Conservation (phyloP, 2,113 vertebrate species). For the Bothrops jararaca region DNA sequence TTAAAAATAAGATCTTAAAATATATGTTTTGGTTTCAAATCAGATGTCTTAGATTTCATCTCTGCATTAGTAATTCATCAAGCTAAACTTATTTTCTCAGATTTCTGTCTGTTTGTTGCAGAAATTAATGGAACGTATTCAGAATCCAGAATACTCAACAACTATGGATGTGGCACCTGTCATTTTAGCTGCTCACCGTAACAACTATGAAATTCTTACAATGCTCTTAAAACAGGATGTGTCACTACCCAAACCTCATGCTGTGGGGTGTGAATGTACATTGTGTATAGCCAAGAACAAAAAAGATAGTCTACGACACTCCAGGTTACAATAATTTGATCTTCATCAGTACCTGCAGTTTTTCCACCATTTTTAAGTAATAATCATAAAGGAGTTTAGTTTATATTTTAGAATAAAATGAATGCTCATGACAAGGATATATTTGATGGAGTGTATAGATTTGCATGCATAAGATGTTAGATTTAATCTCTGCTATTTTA, state of each 20-base stretch:
- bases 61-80: constrained; percentile 23
- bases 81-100: constrained; percentile 44
- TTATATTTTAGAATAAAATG: background rate
- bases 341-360: background rate
- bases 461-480: background rate
- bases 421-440: background rate
- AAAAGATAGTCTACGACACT: constrained; percentile 96
- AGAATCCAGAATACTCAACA: constrained; percentile 97
- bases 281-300: constrained; percentile 98
- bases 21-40: background rate
- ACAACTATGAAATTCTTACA: constrained; percentile 98
- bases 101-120: constrained; percentile 61
- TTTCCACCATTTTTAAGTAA: background rate
- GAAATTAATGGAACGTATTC: constrained; percentile 98
- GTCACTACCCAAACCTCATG: constrained; percentile 93
- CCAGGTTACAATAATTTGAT: constrained; percentile 73
- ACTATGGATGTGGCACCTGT: constrained; percentile 98
- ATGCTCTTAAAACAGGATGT: constrained; percentile 98
- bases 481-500: background rate
- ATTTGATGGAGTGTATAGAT: background rate
- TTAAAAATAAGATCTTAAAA: background rate
- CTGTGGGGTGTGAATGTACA: constrained; percentile 96
- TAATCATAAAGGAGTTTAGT: background rate
- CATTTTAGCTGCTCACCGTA: constrained; percentile 96
- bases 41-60: constrained; percentile 27